Evolutionary conservation across 1,140 invertebrate species (phyloP).

Genomic region (Nylanderia fulva): DNA sequence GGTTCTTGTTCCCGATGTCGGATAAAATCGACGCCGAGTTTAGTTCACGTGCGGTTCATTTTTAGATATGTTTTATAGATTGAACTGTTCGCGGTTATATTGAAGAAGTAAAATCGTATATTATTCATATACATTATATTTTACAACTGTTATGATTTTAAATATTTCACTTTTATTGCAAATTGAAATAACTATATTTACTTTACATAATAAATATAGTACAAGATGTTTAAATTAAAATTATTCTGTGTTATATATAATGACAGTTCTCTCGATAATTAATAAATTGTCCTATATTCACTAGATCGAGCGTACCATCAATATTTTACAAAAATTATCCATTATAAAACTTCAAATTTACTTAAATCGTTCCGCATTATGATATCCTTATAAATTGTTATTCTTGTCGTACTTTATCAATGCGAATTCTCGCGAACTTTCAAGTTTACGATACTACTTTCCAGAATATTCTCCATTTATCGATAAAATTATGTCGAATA

Average conservation of each 20-base stretch:
- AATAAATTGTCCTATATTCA: neutral
- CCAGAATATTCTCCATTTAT: neutral
- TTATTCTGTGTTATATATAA: no score
- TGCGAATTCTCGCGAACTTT: neutral
- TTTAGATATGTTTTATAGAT: constrained; percentile 20
- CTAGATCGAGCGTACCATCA: neutral
- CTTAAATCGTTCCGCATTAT: neutral
- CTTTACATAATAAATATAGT: no score
- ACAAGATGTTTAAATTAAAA: no score
- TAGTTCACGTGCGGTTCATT: constrained; percentile 16
- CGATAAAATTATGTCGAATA: neutral
- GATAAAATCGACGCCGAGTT: neutral
- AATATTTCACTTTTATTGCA: neutral
- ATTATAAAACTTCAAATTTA: neutral
- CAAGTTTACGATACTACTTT: neutral
- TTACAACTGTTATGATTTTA: neutral
- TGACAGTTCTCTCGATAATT: no score
- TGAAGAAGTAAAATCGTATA: neutral
- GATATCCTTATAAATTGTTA: neutral
- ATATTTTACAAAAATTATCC: neutral
- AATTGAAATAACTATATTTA: neutral
- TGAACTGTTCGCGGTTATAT: neutral
- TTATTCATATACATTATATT: neutral
- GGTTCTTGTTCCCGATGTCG: neutral
- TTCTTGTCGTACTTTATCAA: neutral